Base-by-base conservation (phyloP, 2,113 vertebrate species). In the Nematolebias whitei region DNA sequence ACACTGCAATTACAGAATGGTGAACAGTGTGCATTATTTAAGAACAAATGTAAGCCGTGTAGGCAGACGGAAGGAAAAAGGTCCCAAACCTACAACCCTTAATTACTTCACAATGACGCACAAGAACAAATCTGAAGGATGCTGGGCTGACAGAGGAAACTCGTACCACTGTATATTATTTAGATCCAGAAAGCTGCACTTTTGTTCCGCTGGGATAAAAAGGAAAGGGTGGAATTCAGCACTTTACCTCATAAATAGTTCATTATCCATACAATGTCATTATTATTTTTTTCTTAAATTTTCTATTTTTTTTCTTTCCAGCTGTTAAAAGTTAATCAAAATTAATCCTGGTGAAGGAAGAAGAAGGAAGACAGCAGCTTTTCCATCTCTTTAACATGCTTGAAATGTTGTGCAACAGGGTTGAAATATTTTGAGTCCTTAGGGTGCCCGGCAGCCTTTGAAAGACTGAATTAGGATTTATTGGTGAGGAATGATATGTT, bases 21-120 rank as follows among this genome's bases (percentile, higher is more conserved):
- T 87, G 59, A 63, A 56, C 49, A 57, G 56, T 29, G 76, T 71
- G 80, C 75, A 77, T 85, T 79, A 84, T 80, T 80, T 85, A 68
- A 74, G 63, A 68, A 75, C 74, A 80, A 87, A 87, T 85, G 78
- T 78, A 23, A 68, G 59, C 67, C 66, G 84, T 87, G 90, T 85
- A 87, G 91, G 91, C 89, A 87, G 88, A 85, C 55, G 61, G 70
- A 69, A 76, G 71, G 78, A 83, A 63, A 84, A 75, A 71, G 79
- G 79, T 81, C 79, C 74, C 41, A 70, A 79, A 87, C 72, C 65
- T 66, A 85, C 84, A 89, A 89, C 89, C 92, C 82, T 80, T 87
- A 90, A 93, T 93, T 92, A 93, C 74, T 81, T 88, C 85, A 82
- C 70, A 63, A 70, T 93, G 92, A 93, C 90, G 87, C 91, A 92